Percentiles rank a stretch among this genome's conserved stretches.
Conservation (phyloP, 2,888 invertebrate species). For the Himalopsyche japonica region DNA sequence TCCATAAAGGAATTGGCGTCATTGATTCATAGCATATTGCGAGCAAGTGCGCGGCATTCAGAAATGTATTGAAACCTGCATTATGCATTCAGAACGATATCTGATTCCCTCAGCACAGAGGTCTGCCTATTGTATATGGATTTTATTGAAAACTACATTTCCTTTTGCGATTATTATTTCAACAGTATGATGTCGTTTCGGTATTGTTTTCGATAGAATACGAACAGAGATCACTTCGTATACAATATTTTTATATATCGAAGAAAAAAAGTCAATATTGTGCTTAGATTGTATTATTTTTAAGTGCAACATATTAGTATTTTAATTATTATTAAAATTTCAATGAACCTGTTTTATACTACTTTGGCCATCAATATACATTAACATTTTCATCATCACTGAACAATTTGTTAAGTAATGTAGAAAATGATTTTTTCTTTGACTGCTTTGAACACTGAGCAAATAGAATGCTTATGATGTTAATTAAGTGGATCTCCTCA, state of each 20-base stretch:
- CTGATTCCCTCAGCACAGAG: not conserved
- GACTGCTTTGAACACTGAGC: too few species aligned
- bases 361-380: too few species aligned
- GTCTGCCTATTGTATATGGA: not conserved
- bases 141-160: not conserved
- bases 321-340: too few species aligned
- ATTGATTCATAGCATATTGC: not conserved
- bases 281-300: too few species aligned
- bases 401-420: too few species aligned
- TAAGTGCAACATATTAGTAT: too few species aligned
- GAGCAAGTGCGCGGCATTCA: not conserved
- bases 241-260: not conserved
- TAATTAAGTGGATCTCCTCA: too few species aligned
- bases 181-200: not conserved
- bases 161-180: not conserved
- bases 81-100: not conserved
- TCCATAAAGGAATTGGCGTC: not conserved
- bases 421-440: too few species aligned
- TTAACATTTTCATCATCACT: too few species aligned
- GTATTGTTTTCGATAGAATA: not conserved
- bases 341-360: too few species aligned
- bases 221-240: not conserved
- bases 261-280: too few species aligned
- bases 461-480: too few species aligned
- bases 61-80: not conserved